Conservation (phyloP, 1,140 invertebrate genomes). For the Rhopalosiphum maidis region DNA sequence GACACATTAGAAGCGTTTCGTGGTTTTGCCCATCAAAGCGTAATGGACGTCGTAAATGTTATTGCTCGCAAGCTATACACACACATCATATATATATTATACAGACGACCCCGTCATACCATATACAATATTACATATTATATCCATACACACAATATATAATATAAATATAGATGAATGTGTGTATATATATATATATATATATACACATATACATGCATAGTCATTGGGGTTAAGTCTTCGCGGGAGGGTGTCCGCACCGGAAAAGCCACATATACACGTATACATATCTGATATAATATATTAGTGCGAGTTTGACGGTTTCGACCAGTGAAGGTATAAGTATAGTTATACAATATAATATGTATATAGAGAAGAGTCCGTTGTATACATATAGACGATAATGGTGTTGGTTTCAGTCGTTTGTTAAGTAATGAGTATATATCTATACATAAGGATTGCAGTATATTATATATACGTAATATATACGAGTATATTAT, state of each 20-base stretch:
- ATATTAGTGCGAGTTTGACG: background rate
- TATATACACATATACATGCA: background rate
- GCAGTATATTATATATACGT: background rate
- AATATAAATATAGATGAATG: background rate
- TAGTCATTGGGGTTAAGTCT: background rate
- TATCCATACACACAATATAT: background rate
- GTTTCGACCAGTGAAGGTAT: conserved; percentile 2
- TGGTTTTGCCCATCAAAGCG: background rate
- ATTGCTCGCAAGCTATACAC: conserved; percentile 4
- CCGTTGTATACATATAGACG: background rate
- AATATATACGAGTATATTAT: background rate
- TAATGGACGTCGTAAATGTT: conserved; percentile 36
- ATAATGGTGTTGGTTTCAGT: conserved; percentile 9
- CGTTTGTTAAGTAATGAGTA: background rate
- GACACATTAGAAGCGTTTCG: conserved; percentile 43
- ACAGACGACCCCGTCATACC: background rate
- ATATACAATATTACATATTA: background rate
- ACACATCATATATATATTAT: background rate
- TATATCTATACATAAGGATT: background rate
- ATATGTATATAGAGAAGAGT: background rate
- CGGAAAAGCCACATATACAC: background rate
- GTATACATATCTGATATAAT: background rate
- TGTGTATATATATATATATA: background rate
- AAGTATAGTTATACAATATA: background rate
- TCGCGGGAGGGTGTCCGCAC: conserved; percentile 9